Evolutionary conservation across 2,888 invertebrate species (phyloP).

Genomic region (Cerastis rubricosa): DNA sequence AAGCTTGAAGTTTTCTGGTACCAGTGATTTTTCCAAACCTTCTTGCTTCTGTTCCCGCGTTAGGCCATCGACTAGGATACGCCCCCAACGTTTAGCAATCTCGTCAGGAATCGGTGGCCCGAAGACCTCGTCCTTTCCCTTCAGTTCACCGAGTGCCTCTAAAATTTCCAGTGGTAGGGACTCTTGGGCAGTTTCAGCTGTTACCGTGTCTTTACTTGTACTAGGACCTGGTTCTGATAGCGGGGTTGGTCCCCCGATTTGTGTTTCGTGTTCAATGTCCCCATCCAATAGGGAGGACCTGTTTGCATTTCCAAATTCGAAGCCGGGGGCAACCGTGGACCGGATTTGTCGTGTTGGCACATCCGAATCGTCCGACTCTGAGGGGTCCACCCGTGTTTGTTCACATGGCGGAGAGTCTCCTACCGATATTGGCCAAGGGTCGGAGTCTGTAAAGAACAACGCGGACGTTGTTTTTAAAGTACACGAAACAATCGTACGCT

Average conservation of each 20-base stretch:
- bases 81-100: slow-evolving; percentile 17
- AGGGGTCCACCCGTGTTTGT: neutral
- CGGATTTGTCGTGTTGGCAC: neutral
- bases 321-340: slow-evolving; percentile 1
- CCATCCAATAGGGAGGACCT: neutral
- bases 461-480: neutral
- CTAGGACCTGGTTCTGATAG: slow-evolving; percentile 4
- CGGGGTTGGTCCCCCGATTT: neutral
- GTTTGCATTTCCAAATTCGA: neutral
- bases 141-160: neutral
- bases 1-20: slow-evolving; percentile 5
- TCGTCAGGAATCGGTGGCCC: slow-evolving; percentile 19
- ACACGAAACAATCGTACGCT: neutral
- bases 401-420: neutral
- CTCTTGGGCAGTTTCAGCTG: neutral
- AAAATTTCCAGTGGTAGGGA: neutral
- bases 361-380: neutral
- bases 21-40: neutral
- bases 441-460: slow-evolving; percentile 14
- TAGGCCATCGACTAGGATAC: slow-evolving; percentile 10
- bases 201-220: neutral
- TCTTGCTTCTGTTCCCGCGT: neutral
- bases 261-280: neutral
- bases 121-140: slow-evolving; percentile 12
- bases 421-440: neutral